These are phyloP conservation scores for Bilobella aurantiaca DNA, from an alignment of 1,140 invertebrate genomes.

Conservation along the genomic window DNA sequence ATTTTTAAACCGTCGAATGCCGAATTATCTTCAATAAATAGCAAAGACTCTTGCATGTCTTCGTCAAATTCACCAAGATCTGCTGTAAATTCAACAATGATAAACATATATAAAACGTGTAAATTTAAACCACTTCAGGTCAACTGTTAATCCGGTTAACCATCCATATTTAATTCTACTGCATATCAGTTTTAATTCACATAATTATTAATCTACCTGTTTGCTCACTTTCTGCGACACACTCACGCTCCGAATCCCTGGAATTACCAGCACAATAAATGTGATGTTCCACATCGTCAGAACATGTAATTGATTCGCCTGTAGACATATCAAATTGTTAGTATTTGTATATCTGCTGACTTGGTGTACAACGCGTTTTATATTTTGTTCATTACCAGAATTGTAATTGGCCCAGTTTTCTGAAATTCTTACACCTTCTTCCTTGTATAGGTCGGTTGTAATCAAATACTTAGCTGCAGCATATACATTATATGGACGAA, in stretches of 20 bases:
- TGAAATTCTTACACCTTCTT: conserved; percentile 7
- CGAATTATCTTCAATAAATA: neutral
- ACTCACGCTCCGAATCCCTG: no score
- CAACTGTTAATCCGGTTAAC: no score
- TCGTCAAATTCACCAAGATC: neutral
- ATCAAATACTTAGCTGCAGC: conserved; percentile 12
- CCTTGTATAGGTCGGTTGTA: conserved; percentile 11
- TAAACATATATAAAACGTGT: neutral
- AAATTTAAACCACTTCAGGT: neutral
- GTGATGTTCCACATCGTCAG: no score
- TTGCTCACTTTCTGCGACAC: no score
- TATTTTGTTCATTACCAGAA: neutral
- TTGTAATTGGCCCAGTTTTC: conserved; percentile 16
- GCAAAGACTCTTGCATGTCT: conserved; percentile 7
- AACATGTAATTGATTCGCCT: no score
- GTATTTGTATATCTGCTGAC: neutral
- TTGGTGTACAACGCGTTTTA: neutral
- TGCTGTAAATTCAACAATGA: neutral
- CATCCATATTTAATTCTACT: no score
- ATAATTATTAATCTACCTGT: no score
- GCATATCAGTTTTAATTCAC: no score
- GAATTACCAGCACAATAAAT: no score
- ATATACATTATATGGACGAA: conserved; percentile 16
- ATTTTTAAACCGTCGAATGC: neutral
- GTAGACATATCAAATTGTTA: neutral